phyloP scores from a whole-genome alignment of 2,888 invertebrate species.

The Protophormia terraenovae region DNA sequence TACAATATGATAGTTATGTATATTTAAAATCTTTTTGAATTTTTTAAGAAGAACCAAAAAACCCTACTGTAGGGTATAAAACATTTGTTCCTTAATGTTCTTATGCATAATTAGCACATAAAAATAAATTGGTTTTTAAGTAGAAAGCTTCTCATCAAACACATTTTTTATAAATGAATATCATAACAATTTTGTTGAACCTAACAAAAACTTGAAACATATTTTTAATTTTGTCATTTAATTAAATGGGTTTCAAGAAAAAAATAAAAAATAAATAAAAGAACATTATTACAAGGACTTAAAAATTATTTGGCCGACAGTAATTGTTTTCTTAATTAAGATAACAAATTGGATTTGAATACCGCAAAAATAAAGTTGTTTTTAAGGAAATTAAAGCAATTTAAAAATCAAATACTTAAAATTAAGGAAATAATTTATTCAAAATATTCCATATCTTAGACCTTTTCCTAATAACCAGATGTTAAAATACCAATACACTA shows the following conservation, averaged over 20 bases:
- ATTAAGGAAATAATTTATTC: too few relatives aligned
- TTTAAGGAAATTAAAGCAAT: background rate
- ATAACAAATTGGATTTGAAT: background rate
- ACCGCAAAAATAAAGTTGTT: background rate
- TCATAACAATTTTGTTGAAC: background rate
- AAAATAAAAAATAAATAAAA: background rate
- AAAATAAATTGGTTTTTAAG: constrained; percentile 62
- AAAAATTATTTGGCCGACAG: background rate
- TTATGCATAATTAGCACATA: constrained; percentile 49
- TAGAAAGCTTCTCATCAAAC: background rate
- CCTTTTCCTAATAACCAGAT: constrained; percentile 17
- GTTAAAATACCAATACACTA: background rate
- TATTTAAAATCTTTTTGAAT: too few relatives aligned
- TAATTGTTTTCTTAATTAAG: background rate
- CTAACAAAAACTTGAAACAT: background rate
- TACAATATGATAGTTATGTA: too few relatives aligned
- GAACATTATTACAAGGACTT: too few relatives aligned
- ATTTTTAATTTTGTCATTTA: background rate
- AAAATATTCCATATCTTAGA: too few relatives aligned
- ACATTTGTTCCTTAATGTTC: background rate
- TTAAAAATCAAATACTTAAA: too few relatives aligned
- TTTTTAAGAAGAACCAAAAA: too few relatives aligned
- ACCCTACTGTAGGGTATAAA: constrained; percentile 1
- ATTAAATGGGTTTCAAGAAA: too few relatives aligned
- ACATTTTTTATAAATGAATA: background rate